A percentile compares a stretch with the other conserved stretches of the same genome.
Evolutionary conservation across 2,888 invertebrate species (phyloP).

Genomic region (Caenorhabditis sp.): DNA sequence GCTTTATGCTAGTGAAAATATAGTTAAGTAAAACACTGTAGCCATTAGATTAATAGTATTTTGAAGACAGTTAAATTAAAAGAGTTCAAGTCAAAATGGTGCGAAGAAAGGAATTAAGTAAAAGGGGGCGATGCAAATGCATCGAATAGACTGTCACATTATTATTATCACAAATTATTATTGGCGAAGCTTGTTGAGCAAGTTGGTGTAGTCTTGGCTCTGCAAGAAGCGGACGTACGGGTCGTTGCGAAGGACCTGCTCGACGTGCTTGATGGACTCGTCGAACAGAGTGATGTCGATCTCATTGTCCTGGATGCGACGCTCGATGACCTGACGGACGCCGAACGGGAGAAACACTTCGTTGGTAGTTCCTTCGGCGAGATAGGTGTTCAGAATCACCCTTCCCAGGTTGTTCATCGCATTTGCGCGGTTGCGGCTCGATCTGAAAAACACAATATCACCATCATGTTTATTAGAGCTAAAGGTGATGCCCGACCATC

Average conservation of each 20-base stretch:
- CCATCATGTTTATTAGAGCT: background rate
- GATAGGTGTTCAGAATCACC: conserved; percentile 74
- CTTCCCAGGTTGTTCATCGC: conserved; percentile 76
- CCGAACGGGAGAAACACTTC: conserved; percentile 78
- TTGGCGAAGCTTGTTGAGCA: conserved; percentile 58
- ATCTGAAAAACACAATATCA: conserved; percentile 28
- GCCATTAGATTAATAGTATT: no score
- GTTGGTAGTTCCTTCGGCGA: conserved; percentile 74
- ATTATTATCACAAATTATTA: background rate
- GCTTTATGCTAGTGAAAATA: no score
- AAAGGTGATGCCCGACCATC: no score
- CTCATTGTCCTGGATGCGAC: conserved; percentile 70
- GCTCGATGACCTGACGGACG: conserved; percentile 74
- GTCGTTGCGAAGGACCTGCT: conserved; percentile 74
- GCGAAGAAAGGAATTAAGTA: no score
- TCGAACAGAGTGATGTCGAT: conserved; percentile 77
- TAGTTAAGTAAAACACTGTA: no score
- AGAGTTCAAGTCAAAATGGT: no score
- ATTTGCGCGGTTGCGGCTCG: conserved; percentile 67
- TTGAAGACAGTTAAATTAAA: no score
- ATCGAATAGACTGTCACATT: no score
- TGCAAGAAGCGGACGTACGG: conserved; percentile 78
- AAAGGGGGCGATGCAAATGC: no score
- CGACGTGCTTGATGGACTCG: conserved; percentile 77
- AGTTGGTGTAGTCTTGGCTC: conserved; percentile 68